Percentiles rank a stretch among this genome's conserved stretches.
Conservation (phyloP, 1,140 invertebrate genomes). For the Drosophila tropicalis region DNA sequence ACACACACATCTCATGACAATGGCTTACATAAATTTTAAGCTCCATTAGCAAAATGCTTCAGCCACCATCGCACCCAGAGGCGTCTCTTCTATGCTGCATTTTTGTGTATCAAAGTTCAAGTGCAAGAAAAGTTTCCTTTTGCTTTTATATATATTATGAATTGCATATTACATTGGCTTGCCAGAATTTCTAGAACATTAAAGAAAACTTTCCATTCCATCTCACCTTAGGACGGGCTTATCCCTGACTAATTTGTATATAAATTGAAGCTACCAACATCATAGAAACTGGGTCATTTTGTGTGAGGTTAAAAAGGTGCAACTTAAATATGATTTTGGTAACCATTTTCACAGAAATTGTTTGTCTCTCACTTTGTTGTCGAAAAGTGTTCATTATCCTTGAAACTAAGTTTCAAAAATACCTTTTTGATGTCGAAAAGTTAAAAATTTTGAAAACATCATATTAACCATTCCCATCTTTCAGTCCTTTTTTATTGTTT, state of each 20-base stretch:
- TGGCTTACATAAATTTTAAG: slow-evolving; percentile 81
- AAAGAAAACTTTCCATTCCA: slow-evolving; percentile 56
- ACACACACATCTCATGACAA: slow-evolving; percentile 56
- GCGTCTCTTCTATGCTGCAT: slow-evolving; percentile 37
- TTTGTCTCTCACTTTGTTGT: too few relatives aligned
- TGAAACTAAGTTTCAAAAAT: too few relatives aligned
- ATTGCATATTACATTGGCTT: slow-evolving; percentile 70
- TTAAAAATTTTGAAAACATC: too few relatives aligned
- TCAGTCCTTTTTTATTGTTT: too few relatives aligned
- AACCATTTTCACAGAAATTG: too few relatives aligned
- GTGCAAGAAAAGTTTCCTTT: slow-evolving; percentile 70
- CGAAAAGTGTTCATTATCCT: too few relatives aligned
- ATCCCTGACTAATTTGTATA: slow-evolving; percentile 67
- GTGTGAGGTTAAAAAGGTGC: not conserved
- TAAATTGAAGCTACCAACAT: slow-evolving; percentile 47
- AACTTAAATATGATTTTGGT: not conserved
- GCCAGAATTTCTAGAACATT: slow-evolving; percentile 60
- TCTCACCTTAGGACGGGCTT: slow-evolving; percentile 49
- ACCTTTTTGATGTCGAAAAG: too few relatives aligned
- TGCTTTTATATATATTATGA: slow-evolving; percentile 52
- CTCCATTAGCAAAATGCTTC: slow-evolving; percentile 80
- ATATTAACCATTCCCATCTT: too few relatives aligned
- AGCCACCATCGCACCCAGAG: slow-evolving; percentile 54
- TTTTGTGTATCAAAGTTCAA: slow-evolving; percentile 57
- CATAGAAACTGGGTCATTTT: slow-evolving; percentile 4